A percentile compares a stretch with the other conserved stretches of the same genome.
Conservation (phyloP, 2,113 vertebrate species). For the Centrocercus urophasianus region DNA sequence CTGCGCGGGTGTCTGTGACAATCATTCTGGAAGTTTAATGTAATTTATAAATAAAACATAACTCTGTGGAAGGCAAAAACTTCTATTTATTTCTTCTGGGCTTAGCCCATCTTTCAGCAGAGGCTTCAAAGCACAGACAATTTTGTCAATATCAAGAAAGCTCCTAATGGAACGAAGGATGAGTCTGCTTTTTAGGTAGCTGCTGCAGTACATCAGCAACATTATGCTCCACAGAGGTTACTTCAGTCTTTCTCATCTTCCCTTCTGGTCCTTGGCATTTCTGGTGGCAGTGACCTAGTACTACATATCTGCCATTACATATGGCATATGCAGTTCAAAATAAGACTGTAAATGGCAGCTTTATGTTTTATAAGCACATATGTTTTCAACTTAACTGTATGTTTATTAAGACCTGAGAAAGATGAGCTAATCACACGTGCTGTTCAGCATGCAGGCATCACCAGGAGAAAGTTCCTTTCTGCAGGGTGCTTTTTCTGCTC, state of each 20-base stretch:
- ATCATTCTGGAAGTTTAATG: slow-evolving; percentile 64
- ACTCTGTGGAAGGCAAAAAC: slow-evolving; percentile 49
- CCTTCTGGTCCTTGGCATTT: not conserved
- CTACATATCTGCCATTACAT: not conserved
- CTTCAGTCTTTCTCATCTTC: not conserved
- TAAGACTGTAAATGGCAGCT: not conserved
- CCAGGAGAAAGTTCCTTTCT: not conserved
- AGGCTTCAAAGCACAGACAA: slow-evolving; percentile 36
- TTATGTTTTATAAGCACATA: not conserved
- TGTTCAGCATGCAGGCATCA: not conserved
- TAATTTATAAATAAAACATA: slow-evolving; percentile 74
- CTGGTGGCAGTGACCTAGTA: not conserved
- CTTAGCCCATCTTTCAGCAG: slow-evolving; percentile 57
- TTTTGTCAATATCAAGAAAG: slow-evolving; percentile 33
- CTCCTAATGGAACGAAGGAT: slow-evolving; percentile 2
- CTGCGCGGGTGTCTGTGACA: slow-evolving; percentile 65
- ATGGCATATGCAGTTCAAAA: not conserved
- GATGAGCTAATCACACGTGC: not conserved
- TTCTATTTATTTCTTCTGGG: slow-evolving; percentile 64
- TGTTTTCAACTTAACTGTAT: not conserved
- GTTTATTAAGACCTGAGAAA: not conserved
- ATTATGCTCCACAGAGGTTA: rapidly evolving
- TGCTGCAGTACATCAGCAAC: not conserved
- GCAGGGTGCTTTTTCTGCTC: not conserved
- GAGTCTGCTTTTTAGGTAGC: not conserved